phyloP scores from a whole-genome alignment of 2,113 vertebrate species.

The Coptodon bakossiorum region DNA sequence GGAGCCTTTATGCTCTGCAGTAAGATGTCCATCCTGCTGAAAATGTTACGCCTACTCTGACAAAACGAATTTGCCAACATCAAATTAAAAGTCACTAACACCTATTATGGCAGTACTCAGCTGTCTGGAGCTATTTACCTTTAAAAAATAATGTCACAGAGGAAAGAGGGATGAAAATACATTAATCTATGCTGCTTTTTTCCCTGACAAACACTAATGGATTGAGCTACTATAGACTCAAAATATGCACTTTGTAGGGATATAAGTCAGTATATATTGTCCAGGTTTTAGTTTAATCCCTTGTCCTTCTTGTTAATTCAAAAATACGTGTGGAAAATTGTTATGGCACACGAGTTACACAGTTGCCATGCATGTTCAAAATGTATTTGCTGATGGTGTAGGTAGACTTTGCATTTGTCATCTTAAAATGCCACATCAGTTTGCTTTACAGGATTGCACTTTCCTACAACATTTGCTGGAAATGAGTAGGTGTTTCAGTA shows the following conservation, averaged over 20 bases:
- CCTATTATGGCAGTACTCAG: not conserved
- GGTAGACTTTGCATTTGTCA: not conserved
- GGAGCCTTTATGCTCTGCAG: not conserved
- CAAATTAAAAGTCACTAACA: slow-evolving; percentile 25
- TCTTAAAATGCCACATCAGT: not conserved
- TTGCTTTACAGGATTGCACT: not conserved
- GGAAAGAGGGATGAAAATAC: not conserved
- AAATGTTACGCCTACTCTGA: slow-evolving; percentile 15
- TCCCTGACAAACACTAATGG: not conserved
- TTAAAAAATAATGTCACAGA: not conserved
- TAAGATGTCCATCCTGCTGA: slow-evolving; percentile 9
- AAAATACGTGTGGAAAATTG: not conserved
- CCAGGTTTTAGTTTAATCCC: not conserved
- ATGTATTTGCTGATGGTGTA: not conserved
- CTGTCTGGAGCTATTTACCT: slow-evolving; percentile 3
- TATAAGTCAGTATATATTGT: not conserved
- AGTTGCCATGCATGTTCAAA: not conserved
- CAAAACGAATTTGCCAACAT: slow-evolving; percentile 26
- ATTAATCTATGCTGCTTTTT: not conserved
- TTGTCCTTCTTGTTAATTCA: not conserved
- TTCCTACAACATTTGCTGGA: not conserved
- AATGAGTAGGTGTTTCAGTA: not conserved
- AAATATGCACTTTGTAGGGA: not conserved
- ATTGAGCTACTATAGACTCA: not conserved
- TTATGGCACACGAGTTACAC: not conserved